phyloP scores from a whole-genome alignment of 2,113 vertebrate genomes.

The Lethenteron camtschaticum region DNA sequence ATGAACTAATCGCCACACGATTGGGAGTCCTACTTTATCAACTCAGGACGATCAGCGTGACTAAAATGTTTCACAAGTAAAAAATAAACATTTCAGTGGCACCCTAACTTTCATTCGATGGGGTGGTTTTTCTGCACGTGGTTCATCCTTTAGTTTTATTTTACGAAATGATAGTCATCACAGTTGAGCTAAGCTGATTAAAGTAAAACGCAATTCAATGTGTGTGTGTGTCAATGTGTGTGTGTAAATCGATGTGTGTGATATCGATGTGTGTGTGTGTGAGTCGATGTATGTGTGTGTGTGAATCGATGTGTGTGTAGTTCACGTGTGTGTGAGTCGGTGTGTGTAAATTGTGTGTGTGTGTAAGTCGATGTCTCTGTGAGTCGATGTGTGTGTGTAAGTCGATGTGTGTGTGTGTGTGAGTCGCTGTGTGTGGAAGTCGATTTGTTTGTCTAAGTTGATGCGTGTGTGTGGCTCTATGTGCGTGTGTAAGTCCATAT shows the following conservation, averaged over 20 bases:
- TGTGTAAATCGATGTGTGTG: background rate
- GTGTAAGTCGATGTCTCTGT: background rate
- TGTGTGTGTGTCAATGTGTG: background rate
- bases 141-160: too few relatives aligned
- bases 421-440: background rate
- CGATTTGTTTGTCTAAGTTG: background rate
- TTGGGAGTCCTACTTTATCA: too few relatives aligned
- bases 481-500: background rate
- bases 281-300: background rate
- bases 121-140: too few relatives aligned
- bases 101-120: too few relatives aligned
- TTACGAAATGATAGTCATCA: too few relatives aligned
- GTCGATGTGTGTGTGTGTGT: background rate
- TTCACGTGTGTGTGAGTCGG: background rate
- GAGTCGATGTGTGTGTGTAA: background rate
- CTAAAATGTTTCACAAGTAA: too few relatives aligned
- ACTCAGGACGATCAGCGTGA: too few relatives aligned
- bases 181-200: too few relatives aligned
- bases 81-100: too few relatives aligned
- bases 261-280: background rate
- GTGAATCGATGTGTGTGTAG: background rate
- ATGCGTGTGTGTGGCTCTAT: background rate
- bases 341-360: background rate
- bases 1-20: too few relatives aligned
- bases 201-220: too few relatives aligned